phyloP scores from a whole-genome alignment of 2,888 invertebrate species.

The Tiliacea citrago region DNA sequence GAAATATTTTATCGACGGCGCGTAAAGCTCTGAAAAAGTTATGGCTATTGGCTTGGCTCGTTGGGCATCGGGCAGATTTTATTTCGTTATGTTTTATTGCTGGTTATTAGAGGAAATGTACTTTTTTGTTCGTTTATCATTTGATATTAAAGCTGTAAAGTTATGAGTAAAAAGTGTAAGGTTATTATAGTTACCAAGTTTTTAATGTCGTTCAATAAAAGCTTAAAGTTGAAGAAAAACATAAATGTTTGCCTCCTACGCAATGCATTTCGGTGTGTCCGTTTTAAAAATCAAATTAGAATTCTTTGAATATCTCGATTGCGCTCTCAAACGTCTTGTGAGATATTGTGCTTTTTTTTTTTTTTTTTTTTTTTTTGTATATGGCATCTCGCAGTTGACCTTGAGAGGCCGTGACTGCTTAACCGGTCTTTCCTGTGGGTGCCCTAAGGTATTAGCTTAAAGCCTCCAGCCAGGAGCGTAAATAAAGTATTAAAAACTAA shows the following conservation, averaged over 20 bases:
- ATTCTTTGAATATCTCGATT: constrained; percentile 79
- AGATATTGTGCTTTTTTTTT: constrained; percentile 72
- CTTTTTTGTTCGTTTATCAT: constrained; percentile 24
- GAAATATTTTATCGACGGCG: constrained; percentile 75
- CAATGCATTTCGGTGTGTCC: constrained; percentile 69
- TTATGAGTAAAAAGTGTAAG: background rate
- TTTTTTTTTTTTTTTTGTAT: constrained; percentile 68
- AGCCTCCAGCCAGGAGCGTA: too few species aligned
- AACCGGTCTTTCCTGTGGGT: too few species aligned
- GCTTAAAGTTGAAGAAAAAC: constrained; percentile 42
- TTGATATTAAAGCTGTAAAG: constrained; percentile 8
- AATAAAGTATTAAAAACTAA: too few species aligned
- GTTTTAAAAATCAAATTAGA: constrained; percentile 81
- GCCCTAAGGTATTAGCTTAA: too few species aligned
- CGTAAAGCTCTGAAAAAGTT: constrained; percentile 71
- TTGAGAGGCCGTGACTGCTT: too few species aligned
- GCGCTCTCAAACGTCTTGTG: constrained; percentile 72
- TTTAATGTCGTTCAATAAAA: constrained; percentile 42
- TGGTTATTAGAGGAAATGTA: constrained; percentile 41
- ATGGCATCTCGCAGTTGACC: too few species aligned
- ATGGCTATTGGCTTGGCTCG: constrained; percentile 71
- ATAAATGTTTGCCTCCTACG: constrained; percentile 75
- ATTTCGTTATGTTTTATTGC: constrained; percentile 57
- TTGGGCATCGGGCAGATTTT: constrained; percentile 61
- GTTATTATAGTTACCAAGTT: constrained; percentile 6